These are phyloP conservation scores for Danio rerio DNA, from an alignment of 2,113 vertebrate genomes.

Conservation along the genomic window DNA sequence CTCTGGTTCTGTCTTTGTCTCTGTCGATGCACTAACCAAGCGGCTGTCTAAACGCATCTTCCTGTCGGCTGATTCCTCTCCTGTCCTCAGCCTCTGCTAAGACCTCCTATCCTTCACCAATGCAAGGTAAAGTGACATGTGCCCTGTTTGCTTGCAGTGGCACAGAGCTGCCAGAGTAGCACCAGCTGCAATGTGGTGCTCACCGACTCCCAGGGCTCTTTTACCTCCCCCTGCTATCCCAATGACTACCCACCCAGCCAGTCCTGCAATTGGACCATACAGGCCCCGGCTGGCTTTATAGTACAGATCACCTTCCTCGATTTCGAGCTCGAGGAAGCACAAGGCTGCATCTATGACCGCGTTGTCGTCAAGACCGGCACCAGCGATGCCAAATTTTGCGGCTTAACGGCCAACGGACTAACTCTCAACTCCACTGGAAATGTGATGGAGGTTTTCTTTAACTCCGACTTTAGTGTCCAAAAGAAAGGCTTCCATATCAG, in stretches of 20 bases:
- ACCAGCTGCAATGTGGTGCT: slow-evolving; percentile 79
- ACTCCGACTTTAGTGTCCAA: slow-evolving; percentile 95
- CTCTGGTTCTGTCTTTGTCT: slow-evolving; percentile 22
- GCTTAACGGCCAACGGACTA: slow-evolving; percentile 90
- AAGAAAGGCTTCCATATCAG: slow-evolving; percentile 92
- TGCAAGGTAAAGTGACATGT: slow-evolving; percentile 34
- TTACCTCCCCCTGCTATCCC: slow-evolving; percentile 93
- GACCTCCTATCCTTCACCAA: slow-evolving; percentile 36
- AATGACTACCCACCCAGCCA: slow-evolving; percentile 86
- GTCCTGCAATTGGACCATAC: slow-evolving; percentile 87
- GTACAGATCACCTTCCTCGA: slow-evolving; percentile 92
- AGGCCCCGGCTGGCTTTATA: slow-evolving; percentile 89
- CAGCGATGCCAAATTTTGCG: slow-evolving; percentile 85
- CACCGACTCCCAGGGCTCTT: slow-evolving; percentile 79
- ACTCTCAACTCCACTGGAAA: slow-evolving; percentile 92
- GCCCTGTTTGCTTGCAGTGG: slow-evolving; percentile 70
- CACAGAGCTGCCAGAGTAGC: slow-evolving; percentile 76
- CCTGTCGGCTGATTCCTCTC: slow-evolving; percentile 12
- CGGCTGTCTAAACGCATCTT: slow-evolving; percentile 24
- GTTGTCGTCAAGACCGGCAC: slow-evolving; percentile 84
- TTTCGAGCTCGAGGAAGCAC: slow-evolving; percentile 95
- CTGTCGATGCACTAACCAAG: slow-evolving; percentile 25
- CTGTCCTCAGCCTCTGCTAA: slow-evolving; percentile 34
- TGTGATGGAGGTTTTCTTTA: slow-evolving; percentile 89
- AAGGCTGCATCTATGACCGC: slow-evolving; percentile 91